Conservation (phyloP, 2,113 vertebrate genomes). For the Myrmophylax atrothorax region DNA sequence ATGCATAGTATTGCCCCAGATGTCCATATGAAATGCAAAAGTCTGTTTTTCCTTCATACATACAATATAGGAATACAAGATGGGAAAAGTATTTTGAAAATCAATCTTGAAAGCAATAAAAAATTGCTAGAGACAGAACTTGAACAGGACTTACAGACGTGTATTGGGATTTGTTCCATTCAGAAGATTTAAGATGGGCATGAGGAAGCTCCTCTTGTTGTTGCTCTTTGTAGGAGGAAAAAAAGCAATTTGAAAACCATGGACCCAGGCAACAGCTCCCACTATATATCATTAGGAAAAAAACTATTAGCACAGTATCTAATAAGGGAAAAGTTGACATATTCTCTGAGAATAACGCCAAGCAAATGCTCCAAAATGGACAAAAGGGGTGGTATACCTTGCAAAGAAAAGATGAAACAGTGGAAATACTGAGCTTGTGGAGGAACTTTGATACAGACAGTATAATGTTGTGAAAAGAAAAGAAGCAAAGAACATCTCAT, state of each 20-base stretch:
- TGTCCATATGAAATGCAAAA: conserved; percentile 20
- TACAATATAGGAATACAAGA: not conserved
- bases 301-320: not conserved
- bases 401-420: not conserved
- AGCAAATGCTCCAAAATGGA: not conserved
- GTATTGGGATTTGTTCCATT: not conserved
- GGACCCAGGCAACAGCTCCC: not conserved
- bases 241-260: not conserved
- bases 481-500: not conserved
- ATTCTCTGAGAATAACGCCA: not conserved
- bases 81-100: conserved; percentile 27
- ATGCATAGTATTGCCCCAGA: not conserved
- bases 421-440: not conserved
- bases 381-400: not conserved
- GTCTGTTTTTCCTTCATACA: not conserved
- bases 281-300: not conserved
- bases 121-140: not conserved
- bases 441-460: not conserved
- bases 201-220: not conserved
- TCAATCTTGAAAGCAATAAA: conserved; percentile 12
- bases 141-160: not conserved
- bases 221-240: not conserved
- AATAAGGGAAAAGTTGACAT: not conserved
- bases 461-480: not conserved
- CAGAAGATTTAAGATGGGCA: conserved; percentile 32